These are phyloP conservation scores for Momotus momota DNA, from an alignment of 2,797 vertebrate genomes.

Conservation along the genomic window DNA sequence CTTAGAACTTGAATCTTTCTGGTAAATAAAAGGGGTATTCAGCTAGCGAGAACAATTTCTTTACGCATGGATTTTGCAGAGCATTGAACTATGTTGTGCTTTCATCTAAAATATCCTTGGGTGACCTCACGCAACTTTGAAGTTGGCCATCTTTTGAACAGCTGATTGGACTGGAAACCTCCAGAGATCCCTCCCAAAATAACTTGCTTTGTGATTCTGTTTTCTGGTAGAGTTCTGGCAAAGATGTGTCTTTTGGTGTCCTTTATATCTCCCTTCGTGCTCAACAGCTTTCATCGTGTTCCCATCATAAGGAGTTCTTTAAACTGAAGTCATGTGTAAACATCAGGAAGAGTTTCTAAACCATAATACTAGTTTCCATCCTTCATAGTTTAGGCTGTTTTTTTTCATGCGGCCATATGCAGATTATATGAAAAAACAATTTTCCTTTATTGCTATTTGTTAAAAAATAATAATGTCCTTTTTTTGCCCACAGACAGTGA, in stretches of 20 bases:
- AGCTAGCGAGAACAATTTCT: not conserved
- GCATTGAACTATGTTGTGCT: not conserved
- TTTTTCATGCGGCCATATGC: not conserved
- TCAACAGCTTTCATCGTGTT: conserved; percentile 54
- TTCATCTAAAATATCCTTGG: not conserved
- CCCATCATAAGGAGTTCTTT: conserved; percentile 33
- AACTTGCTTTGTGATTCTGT: not conserved
- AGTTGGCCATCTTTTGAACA: not conserved
- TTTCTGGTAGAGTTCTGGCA: conserved; percentile 26
- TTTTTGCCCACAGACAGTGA: not conserved
- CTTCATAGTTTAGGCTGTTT: not conserved
- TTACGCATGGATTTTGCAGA: not conserved
- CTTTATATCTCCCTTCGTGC: not conserved
- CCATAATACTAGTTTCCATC: not conserved
- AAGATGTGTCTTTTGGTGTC: not conserved
- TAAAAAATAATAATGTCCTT: not conserved
- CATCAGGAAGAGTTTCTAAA: conserved; percentile 36
- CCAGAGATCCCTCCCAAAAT: not conserved
- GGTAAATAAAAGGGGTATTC: not conserved
- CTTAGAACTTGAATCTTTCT: not conserved
- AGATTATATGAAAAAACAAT: not conserved
- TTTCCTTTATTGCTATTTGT: not conserved
- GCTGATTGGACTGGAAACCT: not conserved
- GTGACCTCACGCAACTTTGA: not conserved
- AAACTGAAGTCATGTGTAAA: conserved; percentile 47